A percentile compares a stretch with the other conserved stretches of the same genome.
Conservation (phyloP, 2,113 vertebrate species). For the Hemiscyllium ocellatum region DNA sequence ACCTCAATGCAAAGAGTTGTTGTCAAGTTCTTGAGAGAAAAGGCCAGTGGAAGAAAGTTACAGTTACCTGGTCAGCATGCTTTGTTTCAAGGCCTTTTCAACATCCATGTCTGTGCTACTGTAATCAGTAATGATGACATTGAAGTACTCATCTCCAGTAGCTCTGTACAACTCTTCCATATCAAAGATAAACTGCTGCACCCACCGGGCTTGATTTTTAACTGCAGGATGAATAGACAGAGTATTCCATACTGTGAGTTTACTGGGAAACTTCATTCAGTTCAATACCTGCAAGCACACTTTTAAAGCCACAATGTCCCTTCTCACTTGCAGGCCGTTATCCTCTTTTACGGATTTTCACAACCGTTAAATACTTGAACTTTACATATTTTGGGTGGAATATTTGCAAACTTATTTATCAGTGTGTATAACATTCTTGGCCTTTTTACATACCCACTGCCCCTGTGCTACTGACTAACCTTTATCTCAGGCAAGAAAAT, state of each 20-base stretch:
- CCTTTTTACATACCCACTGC: not conserved
- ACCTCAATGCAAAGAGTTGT: not conserved
- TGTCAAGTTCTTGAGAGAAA: not conserved
- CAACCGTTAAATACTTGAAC: not conserved
- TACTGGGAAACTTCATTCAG: not conserved
- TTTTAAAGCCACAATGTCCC: not conserved
- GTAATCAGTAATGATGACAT: conserved; percentile 78
- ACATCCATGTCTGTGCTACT: conserved; percentile 86
- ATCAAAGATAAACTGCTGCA: conserved; percentile 79
- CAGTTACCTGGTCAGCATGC: conserved; percentile 65
- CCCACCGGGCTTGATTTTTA: conserved; percentile 95
- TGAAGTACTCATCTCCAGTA: conserved; percentile 73
- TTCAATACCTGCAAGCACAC: not conserved
- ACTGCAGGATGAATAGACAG: conserved; percentile 55
- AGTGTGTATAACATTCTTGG: not conserved
- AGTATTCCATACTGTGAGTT: not conserved
- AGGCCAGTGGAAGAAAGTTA: not conserved
- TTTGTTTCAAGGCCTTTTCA: conserved; percentile 65
- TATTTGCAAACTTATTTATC: not conserved
- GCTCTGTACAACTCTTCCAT: conserved; percentile 71
- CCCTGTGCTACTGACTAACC: not conserved
- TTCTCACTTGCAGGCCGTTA: not conserved
- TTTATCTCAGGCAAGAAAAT: not conserved
- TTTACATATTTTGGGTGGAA: not conserved
- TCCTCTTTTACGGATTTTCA: not conserved